Base-by-base conservation (phyloP, 2,888 invertebrate species). In the Ypsolopha scabrella region DNA sequence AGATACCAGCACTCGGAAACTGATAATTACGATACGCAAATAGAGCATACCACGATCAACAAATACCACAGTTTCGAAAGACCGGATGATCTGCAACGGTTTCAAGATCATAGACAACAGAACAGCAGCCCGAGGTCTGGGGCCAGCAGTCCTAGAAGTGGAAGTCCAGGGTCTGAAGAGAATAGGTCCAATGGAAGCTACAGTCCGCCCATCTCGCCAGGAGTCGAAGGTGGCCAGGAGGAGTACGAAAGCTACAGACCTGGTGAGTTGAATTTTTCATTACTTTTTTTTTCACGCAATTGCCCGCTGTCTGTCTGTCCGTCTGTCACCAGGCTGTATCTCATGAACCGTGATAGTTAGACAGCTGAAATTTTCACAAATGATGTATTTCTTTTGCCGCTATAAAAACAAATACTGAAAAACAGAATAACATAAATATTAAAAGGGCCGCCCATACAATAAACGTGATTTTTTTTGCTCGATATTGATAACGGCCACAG, bases 141-240 rank as follows among this genome's bases (percentile, higher is more conserved):
- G 54, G 51, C 59, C 58, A 69, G 86, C 55, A 70, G 73, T 54
- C 78, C 69, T 1, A 68, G 74, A 38, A 79, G 82, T 58, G 71
- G 75, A 1, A 80, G 78, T 52, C 87, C 87, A 0, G 81, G 80
- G 48, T 88, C 88, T 9, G 89, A 89, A 61, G 89, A 89, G 4
- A 88, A 89, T 54, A 72, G 88, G 52, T 92, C 87, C 7, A 89
- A 92, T 37, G 90, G 90, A 56, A 91, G 91, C 63, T 92, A 92
- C 53, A 94, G 94, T 73, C 94, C 94, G 0, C 94, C 94, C 0
- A 95, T 95, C 46, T 94, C 94, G 8, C 94, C 94, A 0, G 94
- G 94, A 2, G 94, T 94, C 37, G 95, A 95, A 67, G 94, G 93
- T 50, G 90, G 80, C 0, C 75, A 71, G 51, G 83, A 82, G 6